A percentile compares a stretch with the other conserved stretches of the same genome.
phyloP scores from a whole-genome alignment of 2,888 invertebrate genomes.

The Rhabditoides inermis region DNA sequence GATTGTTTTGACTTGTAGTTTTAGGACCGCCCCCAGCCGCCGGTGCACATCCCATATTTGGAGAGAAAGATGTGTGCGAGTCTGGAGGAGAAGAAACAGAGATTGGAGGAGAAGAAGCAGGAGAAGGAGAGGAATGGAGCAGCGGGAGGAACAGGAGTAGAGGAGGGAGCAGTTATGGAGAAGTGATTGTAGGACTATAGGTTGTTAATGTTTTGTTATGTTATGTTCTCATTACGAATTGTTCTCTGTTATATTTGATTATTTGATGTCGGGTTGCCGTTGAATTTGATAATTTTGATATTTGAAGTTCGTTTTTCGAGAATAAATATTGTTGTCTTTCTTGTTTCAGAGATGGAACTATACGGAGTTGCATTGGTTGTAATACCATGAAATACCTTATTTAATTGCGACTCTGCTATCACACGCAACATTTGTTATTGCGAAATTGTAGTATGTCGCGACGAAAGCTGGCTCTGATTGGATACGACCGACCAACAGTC shows the following conservation, averaged over 20 bases:
- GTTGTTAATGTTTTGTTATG: too few species aligned
- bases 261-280: too few species aligned
- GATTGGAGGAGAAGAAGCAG: slow-evolving; percentile 17
- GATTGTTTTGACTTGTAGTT: too few species aligned
- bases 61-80: slow-evolving; percentile 32
- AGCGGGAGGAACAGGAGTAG: not conserved
- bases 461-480: slow-evolving; percentile 23
- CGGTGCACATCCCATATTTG: slow-evolving; percentile 28
- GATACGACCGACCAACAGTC: slow-evolving; percentile 19
- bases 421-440: too few species aligned
- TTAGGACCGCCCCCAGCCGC: slow-evolving; percentile 22
- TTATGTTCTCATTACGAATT: too few species aligned
- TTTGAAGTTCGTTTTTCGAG: not conserved
- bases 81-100: slow-evolving; percentile 28
- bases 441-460: slow-evolving; percentile 23
- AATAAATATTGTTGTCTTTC: too few species aligned
- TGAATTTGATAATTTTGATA: not conserved
- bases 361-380: too few species aligned
- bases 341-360: too few species aligned
- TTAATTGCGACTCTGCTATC: too few species aligned
- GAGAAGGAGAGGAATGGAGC: slow-evolving; percentile 8
- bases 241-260: too few species aligned
- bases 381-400: too few species aligned
- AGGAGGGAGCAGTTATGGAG: not conserved
- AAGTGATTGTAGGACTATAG: slow-evolving; percentile 7